Conservation (phyloP, 2,888 invertebrate genomes). For the Andrena flavipes region DNA sequence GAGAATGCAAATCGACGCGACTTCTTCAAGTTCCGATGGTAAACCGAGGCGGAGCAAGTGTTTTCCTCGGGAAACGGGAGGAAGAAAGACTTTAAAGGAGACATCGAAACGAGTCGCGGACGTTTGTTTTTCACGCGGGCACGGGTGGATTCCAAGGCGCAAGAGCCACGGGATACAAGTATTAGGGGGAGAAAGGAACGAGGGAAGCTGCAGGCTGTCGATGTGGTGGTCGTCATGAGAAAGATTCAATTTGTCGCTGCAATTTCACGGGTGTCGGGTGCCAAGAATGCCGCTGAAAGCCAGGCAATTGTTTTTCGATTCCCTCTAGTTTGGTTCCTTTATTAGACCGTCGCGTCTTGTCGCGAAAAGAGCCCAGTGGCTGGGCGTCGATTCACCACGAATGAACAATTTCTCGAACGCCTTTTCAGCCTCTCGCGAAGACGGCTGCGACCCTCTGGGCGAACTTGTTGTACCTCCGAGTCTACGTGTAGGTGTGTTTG, state of each 20-base stretch:
- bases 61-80: background rate
- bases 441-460: background rate
- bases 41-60: background rate
- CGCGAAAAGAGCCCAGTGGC: conserved; percentile 3
- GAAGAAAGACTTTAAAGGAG: background rate
- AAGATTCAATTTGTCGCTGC: conserved; percentile 71
- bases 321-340: conserved; percentile 48
- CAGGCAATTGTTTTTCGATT: conserved; percentile 64
- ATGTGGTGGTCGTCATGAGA: conserved; percentile 42
- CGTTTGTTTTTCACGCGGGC: conserved; percentile 34
- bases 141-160: conserved; percentile 25
- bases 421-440: conserved; percentile 21
- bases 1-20: too few species aligned
- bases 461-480: background rate
- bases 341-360: conserved; percentile 50
- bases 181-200: background rate
- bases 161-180: conserved; percentile 11
- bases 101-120: conserved; percentile 21
- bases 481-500: background rate
- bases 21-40: too few species aligned
- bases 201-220: conserved; percentile 22
- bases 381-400: conserved; percentile 47
- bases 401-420: conserved; percentile 58
- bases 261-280: conserved; percentile 72
- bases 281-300: conserved; percentile 66